Evolutionary conservation across 2,888 invertebrate species (phyloP), one percentile per base, ranked within the genome.

Genomic region (Eupeodes luniger): DNA sequence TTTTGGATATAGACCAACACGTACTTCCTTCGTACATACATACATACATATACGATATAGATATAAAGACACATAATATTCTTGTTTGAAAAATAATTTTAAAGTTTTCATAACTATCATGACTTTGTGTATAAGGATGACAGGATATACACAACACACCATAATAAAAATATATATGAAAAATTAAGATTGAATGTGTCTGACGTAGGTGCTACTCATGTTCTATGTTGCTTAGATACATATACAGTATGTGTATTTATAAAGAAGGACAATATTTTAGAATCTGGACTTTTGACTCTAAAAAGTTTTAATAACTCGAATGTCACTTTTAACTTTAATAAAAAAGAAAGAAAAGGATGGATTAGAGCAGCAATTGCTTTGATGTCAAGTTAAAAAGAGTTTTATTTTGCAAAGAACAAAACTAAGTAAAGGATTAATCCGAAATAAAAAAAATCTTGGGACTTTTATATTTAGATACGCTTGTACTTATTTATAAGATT

Each of bases 61-160:
- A 34, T 36, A 10, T 14, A 34, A 4, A 36, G 36, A 47, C 12
- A 12, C 3, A 6, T 27, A 49, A 19, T 69, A 27, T 10, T 57
- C 14, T 74, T 14, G 12, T 57, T 40, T 10, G 40, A 40, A 57
- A 57, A 57, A 27, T 9, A 44, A 5, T 44, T 59, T 27, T 53
- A 53, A 69, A 53, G 53, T 69, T 69, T 69, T 69, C 69, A 55
- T 55, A 69, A 55, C 69, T 36, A 53, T 69, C 36, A 69, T 14
- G 36, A 55, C 16, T 55, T 55, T 67, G 9, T 67, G 27, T 51
- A n/a, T 19, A 47, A 11, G 12, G 11, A 47, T 47, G 10, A 40
- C 47, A 47, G 10, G 12, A 47, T 47, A 47, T 47, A 4, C 12
- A 47, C 4, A 47, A 27, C 27, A 27, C 27, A 27, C 27, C 12